Percentiles rank a stretch among this genome's conserved stretches.
These are phyloP conservation scores for Orussus abietinus DNA, from an alignment of 1,140 invertebrate genomes.

Conservation along the genomic window DNA sequence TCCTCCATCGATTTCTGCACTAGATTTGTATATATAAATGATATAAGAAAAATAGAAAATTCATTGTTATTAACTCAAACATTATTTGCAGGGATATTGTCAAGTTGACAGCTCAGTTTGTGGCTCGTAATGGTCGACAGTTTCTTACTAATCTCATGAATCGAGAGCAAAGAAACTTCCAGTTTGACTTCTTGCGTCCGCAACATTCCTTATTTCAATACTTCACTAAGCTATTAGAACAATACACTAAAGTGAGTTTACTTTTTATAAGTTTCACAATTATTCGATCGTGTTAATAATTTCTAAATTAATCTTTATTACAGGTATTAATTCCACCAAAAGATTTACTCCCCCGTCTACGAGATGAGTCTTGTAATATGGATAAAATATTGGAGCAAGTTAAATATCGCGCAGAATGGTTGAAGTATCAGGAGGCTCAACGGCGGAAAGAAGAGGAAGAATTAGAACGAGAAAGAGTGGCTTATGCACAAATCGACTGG, in stretches of 20 bases:
- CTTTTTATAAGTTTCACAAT: conserved; percentile 3
- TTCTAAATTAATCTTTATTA: conserved; percentile 20
- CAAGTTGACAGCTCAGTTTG: conserved; percentile 97
- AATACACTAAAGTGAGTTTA: conserved; percentile 84
- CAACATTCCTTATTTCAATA: conserved; percentile 99
- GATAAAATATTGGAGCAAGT: conserved; percentile 85
- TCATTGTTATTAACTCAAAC: conserved; percentile 3
- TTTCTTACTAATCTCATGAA: conserved; percentile 99
- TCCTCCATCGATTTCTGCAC: conserved; percentile 97
- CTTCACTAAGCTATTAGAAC: conserved; percentile 96
- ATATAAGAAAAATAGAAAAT: conserved; percentile 14
- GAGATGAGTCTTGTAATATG: conserved; percentile 71
- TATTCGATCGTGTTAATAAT: conserved; percentile 6
- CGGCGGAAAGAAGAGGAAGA: conserved; percentile 90
- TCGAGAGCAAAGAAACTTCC: conserved; percentile 95
- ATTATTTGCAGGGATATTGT: conserved; percentile 83
- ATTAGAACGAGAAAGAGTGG: conserved; percentile 90
- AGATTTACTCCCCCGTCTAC: conserved; percentile 77
- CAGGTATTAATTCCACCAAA: conserved; percentile 89
- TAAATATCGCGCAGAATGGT: conserved; percentile 94
- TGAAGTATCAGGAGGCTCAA: conserved; percentile 89
- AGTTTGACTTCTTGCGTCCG: conserved; percentile 97
- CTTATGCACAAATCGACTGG: conserved; percentile 99
- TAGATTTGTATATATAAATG: conserved; percentile 76
- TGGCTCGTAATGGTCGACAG: conserved; percentile 95